Base-by-base conservation (phyloP, 2,113 vertebrate species). In the Catharus bicknelli region DNA sequence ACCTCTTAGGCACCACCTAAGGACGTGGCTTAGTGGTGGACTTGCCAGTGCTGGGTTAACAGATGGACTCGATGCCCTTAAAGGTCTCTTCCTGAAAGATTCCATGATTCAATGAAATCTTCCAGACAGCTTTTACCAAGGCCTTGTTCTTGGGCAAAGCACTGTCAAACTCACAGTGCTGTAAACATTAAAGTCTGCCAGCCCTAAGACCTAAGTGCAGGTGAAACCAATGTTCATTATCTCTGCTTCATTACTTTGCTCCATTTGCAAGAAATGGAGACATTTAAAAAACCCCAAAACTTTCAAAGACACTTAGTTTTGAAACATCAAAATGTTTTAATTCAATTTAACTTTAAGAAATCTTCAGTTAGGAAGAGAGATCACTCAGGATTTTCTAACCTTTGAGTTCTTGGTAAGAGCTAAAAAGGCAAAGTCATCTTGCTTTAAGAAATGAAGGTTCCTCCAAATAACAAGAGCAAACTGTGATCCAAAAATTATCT, bases 151-250 rank as follows among this genome's bases (percentile, higher is more conserved):
- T 40, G 25, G 21, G 25, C 63, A 87, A 54, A 45, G 3, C 19
- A 13, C 11, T 82, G 45, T 57, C 22, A 81, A 61, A 34, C 21
- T 55, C 26, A 16, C 2, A 6, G 22, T 47, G 34, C 55, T 73
- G 16, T 64, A 47, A 73, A 43, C n/a, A 36, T 20, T 34, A 5
- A 45, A 63, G 16, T 63, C 48, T 82, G 19, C 6, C 18, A 54
- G 3, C 10, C 1, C 0, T 34, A 17, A n/a, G 43, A 20, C 32
- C 12, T 54, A 7, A 0, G 0, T 48, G 64, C 23, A 40, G 27
- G 10, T 68, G 30, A 82, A 88, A 59, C 11, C 25, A 54, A 16
- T 32, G 22, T 54, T 59, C 21, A 20, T 29, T 29, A 42, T 26
- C 32, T 73, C 47, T 86, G 27, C 22, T 47, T 72, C 30, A 61